A percentile compares a stretch with the other conserved stretches of the same genome.
phyloP scores from a whole-genome alignment of 37 sponge, comb jelly and placozoan species.

The Chondrilla cf. caribensis region DNA sequence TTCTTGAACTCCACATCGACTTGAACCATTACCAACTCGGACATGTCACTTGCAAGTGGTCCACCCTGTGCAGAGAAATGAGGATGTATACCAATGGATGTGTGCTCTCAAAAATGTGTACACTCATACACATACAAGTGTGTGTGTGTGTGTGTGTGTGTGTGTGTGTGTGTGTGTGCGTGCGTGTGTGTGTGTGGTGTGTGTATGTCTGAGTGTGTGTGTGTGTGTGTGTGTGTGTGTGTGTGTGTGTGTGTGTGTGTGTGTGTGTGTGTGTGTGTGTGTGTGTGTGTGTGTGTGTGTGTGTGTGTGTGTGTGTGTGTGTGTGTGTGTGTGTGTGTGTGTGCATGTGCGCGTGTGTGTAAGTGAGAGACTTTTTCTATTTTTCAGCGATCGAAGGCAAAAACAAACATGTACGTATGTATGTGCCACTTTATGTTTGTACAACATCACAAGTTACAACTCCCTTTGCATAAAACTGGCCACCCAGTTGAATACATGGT shows the following conservation, averaged over 20 bases:
- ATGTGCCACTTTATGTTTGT: too few species aligned
- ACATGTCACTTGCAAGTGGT: background rate
- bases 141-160: background rate
- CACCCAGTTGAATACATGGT: too few species aligned
- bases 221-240: conserved; percentile 15
- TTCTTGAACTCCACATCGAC: background rate
- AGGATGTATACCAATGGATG: too few species aligned
- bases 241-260: background rate
- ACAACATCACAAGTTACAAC: too few species aligned
- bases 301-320: conserved; percentile 12
- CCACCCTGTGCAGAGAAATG: background rate
- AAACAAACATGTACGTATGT: too few species aligned
- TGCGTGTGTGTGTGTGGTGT: too few species aligned
- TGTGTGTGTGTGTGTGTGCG: background rate
- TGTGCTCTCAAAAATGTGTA: too few species aligned
- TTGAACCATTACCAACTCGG: background rate
- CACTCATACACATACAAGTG: too few species aligned
- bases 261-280: background rate
- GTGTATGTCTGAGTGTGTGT: background rate
- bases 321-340: background rate
- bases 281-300: background rate
- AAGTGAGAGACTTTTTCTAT: too few species aligned
- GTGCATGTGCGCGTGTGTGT: too few species aligned
- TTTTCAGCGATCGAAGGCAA: too few species aligned
- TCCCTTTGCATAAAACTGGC: too few species aligned